A percentile compares a stretch with the other conserved stretches of the same genome.
phyloP scores from a whole-genome alignment of 2,113 vertebrate genomes.

The Indicator maculatus region DNA sequence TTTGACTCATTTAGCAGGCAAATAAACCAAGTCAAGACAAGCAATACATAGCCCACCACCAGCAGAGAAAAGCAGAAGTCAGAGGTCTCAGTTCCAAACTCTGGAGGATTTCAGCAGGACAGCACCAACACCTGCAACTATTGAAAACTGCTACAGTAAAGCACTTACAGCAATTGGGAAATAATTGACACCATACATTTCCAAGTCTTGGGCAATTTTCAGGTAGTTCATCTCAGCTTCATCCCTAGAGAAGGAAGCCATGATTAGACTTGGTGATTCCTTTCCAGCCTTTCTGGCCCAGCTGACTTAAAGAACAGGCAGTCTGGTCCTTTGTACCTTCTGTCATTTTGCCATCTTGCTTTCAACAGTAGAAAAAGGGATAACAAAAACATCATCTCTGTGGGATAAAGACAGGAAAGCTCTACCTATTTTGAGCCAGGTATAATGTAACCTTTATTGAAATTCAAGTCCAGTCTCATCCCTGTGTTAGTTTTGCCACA shows the following conservation, averaged over 20 bases:
- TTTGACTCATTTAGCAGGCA: background rate
- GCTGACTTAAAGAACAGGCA: background rate
- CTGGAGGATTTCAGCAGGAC: background rate
- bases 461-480: background rate
- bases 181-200: slow-evolving; percentile 95
- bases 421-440: background rate
- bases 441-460: background rate
- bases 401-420: background rate
- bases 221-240: slow-evolving; percentile 94
- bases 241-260: slow-evolving; percentile 76
- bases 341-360: background rate
- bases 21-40: background rate
- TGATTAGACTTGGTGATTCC: background rate
- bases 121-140: background rate
- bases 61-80: background rate
- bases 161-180: slow-evolving; percentile 89
- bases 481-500: background rate
- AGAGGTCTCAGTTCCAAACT: background rate
- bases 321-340: background rate
- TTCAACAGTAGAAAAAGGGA: background rate
- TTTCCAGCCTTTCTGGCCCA: background rate
- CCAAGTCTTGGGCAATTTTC: slow-evolving; percentile 92
- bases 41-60: background rate
- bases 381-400: background rate
- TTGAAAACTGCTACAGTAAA: background rate